Base-by-base conservation (phyloP, 2,797 vertebrate genomes). In the Myotis daubentonii region DNA sequence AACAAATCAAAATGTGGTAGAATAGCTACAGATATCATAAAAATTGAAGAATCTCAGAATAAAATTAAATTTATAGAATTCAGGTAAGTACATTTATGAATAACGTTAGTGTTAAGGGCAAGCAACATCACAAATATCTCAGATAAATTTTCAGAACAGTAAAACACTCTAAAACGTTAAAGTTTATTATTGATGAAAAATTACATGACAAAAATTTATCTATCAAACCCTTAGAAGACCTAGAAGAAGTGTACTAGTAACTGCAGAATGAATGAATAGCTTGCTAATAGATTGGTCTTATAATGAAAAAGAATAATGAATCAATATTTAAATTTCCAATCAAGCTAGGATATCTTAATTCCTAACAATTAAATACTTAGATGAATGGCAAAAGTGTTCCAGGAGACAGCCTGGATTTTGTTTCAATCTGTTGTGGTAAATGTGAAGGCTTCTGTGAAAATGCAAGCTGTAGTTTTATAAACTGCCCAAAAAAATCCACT, bases 11-110 rank as follows among this genome's bases (percentile, higher is more conserved):
- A 87, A 96, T 55, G 44, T 36, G 90, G 33, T 17, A 95, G 49
- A 84, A 55, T 78, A 83, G 53, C 41, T 44, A 87, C 3, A 74
- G 60, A 30, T 66, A 81, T 30, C 19, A 87, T 41, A 57, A 65
- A 30, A 87, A 92, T 84, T 0, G 4, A 75, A 76, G 16, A 74
- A 3, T 70, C 30, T 91, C 33, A 79, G 51, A 78, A 33, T 81
- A 38, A 93, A 93, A 62, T 88, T 94, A 87, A 96, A 81, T 57
- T 93, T 93, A 28, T 51, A 82, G 87, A 49, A 91, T 83, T 91
- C 8, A 92, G 19, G 81, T 72, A 4, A 78, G 28, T n/a, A 62
- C 1, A 80, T 49, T 91, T 95, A 57, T 36, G 22, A 94, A 71
- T 74, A 88, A 89, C 25, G 62, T 90, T 90, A 96, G 4, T 88